Conservation (phyloP, 2,797 vertebrate genomes). For the Cercopithecus diana region DNA sequence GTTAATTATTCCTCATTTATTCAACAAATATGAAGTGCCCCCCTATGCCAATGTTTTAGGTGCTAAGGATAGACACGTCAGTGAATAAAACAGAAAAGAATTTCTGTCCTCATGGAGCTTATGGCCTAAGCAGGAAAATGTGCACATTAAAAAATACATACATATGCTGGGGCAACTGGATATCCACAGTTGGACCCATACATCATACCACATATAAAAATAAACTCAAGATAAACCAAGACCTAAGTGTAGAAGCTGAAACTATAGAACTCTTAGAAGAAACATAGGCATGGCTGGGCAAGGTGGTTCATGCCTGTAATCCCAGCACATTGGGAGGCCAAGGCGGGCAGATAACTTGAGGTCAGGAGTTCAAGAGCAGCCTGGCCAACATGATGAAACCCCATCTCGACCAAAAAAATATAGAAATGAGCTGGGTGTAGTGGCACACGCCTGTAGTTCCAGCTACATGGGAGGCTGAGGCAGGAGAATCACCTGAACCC, state of each 20-base stretch:
- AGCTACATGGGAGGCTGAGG: no score
- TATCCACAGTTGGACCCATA: neutral
- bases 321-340: no score
- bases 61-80: neutral
- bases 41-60: neutral
- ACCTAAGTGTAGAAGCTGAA: neutral
- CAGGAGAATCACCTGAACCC: no score
- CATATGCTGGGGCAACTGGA: neutral
- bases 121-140: neutral
- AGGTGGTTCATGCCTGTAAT: no score
- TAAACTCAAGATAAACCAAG: neutral
- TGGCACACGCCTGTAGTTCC: no score
- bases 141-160: neutral
- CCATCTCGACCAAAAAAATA: no score
- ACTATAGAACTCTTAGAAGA: neutral
- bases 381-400: no score
- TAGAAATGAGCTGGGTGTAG: no score
- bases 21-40: neutral
- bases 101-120: neutral
- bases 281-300: neutral
- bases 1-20: neutral
- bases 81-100: neutral
- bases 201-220: neutral
- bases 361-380: no score
- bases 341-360: no score